These are phyloP conservation scores for Nycticryphes semicollaris DNA, from an alignment of 2,113 vertebrate species.

Conservation along the genomic window DNA sequence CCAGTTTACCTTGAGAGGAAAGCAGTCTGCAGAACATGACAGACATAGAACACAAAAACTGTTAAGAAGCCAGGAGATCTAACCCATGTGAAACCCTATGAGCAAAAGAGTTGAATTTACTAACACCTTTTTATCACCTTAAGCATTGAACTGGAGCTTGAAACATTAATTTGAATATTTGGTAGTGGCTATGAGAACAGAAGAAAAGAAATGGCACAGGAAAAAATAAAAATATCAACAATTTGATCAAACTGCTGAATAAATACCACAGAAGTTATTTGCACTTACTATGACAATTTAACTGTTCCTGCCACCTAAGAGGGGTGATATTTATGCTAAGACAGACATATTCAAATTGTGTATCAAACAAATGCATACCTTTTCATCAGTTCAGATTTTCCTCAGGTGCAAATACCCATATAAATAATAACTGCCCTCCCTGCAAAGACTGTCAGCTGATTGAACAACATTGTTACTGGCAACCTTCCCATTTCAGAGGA, in stretches of 20 bases:
- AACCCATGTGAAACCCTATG: not conserved
- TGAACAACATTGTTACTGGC: slow-evolving; percentile 37
- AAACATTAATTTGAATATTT: not conserved
- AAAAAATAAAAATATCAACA: not conserved
- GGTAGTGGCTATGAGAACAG: not conserved
- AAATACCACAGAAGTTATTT: not conserved
- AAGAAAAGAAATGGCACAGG: not conserved
- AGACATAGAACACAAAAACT: not conserved
- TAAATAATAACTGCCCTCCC: slow-evolving; percentile 29
- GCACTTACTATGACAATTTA: slow-evolving; percentile 7
- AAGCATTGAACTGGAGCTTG: not conserved
- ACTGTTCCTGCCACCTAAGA: not conserved
- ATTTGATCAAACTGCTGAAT: not conserved
- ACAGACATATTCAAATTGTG: not conserved
- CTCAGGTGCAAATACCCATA: slow-evolving; percentile 19
- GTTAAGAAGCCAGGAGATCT: not conserved
- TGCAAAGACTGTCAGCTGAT: slow-evolving; percentile 32
- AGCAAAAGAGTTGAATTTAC: not conserved
- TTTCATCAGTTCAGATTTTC: slow-evolving; percentile 49
- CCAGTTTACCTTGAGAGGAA: not conserved
- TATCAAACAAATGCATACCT: not conserved
- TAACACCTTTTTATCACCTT: not conserved
- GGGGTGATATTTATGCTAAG: slow-evolving; percentile 4
- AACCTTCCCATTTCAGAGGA: slow-evolving; percentile 47
- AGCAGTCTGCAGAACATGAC: not conserved